Evolutionary conservation across 2,797 vertebrate species (phyloP).

Genomic region (Melanotaenia boesemani): DNA sequence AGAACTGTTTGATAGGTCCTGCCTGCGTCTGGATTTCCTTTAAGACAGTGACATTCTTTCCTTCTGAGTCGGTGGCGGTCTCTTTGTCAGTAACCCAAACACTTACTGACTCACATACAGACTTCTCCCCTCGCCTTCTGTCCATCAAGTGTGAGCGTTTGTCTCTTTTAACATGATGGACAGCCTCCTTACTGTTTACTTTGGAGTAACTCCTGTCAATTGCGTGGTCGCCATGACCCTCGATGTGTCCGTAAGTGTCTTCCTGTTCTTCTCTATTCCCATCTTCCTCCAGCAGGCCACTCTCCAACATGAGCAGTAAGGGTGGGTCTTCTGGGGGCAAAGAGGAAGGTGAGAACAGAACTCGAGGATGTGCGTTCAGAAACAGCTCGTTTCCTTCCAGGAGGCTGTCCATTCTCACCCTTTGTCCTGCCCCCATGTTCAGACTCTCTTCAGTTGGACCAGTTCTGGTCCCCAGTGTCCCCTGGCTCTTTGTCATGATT

Average conservation of each 20-base stretch:
- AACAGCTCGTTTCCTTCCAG: constrained; percentile 78
- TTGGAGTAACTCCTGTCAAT: constrained; percentile 53
- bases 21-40: constrained; percentile 87
- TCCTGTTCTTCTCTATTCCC: constrained; percentile 51
- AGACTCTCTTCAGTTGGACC: constrained; percentile 14
- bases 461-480: constrained; percentile 12
- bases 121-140: constrained; percentile 81
- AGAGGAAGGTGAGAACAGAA: constrained; percentile 80
- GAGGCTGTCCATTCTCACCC: constrained; percentile 43
- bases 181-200: background rate
- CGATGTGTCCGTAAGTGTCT: constrained; percentile 52
- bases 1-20: constrained; percentile 89
- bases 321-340: constrained; percentile 80
- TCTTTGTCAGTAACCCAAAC: constrained; percentile 87
- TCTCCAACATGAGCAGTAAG: constrained; percentile 82
- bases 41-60: constrained; percentile 85
- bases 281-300: constrained; percentile 67
- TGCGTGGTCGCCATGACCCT: constrained; percentile 74
- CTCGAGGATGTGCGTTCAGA: constrained; percentile 82
- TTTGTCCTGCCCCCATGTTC: constrained; percentile 40
- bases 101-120: constrained; percentile 88
- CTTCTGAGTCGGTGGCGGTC: constrained; percentile 82
- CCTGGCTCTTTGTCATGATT: background rate
- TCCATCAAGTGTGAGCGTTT: constrained; percentile 66
- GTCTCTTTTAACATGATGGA: constrained; percentile 48